phyloP scores from a whole-genome alignment of 2,888 invertebrate species.

The Cheilosia pagana region DNA sequence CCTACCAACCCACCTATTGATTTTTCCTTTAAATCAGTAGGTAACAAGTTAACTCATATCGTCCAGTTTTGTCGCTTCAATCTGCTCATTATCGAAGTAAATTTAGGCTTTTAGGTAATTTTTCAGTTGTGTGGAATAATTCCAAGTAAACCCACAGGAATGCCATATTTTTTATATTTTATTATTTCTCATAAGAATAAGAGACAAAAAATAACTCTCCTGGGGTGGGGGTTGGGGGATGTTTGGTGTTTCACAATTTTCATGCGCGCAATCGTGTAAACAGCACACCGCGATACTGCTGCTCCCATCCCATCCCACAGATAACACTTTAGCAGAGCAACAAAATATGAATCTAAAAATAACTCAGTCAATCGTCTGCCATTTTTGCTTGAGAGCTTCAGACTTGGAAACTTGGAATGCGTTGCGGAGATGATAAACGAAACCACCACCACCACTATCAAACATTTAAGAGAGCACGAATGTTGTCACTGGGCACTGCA shows the following conservation, averaged over 20 bases:
- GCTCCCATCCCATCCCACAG: neutral
- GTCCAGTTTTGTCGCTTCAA: too few relatives aligned
- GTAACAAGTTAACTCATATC: too few relatives aligned
- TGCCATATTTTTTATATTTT: too few relatives aligned
- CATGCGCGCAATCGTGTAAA: slow-evolving; percentile 53
- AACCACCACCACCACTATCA: neutral
- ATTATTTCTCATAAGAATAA: neutral
- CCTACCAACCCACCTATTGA: too few relatives aligned
- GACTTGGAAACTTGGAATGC: slow-evolving; percentile 8
- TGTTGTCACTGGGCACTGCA: neutral
- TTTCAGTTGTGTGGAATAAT: too few relatives aligned
- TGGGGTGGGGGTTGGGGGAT: neutral
- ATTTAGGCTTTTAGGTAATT: too few relatives aligned
- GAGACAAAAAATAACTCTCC: neutral
- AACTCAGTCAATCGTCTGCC: neutral
- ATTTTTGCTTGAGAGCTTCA: neutral
- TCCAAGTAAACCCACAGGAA: too few relatives aligned
- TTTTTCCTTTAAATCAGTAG: too few relatives aligned
- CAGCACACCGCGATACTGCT: neutral
- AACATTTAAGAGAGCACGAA: slow-evolving; percentile 41
- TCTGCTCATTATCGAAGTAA: too few relatives aligned
- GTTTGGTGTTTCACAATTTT: neutral
- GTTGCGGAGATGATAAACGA: slow-evolving; percentile 50
- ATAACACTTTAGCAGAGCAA: neutral
- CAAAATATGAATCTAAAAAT: slow-evolving; percentile 27